Conservation (phyloP, 2,797 vertebrate genomes). For the Heliangelus exortis region DNA sequence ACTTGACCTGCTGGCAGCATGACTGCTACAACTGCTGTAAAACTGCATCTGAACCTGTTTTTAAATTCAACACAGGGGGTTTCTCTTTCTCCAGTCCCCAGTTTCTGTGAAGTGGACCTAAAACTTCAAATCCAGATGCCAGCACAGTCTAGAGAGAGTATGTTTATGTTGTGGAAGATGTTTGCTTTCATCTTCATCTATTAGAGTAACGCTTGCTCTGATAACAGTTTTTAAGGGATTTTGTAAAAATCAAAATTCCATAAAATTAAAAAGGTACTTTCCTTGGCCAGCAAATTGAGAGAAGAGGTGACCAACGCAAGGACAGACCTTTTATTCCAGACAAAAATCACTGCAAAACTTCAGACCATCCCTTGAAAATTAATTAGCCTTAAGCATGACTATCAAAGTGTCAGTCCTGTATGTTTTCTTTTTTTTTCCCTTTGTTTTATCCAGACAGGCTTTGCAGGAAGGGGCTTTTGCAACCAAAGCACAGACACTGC, state of each 20-base stretch:
- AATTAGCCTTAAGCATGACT: background rate
- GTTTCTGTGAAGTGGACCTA: background rate
- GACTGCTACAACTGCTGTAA: background rate
- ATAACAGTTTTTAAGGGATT: background rate
- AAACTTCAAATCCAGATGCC: background rate
- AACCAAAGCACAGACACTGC: background rate
- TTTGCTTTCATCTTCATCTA: background rate
- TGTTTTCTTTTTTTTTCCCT: too few species aligned
- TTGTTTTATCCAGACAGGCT: background rate
- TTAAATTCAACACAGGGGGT: background rate
- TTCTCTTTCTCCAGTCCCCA: background rate
- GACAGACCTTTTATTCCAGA: background rate
- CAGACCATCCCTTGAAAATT: background rate
- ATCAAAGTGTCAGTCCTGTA: background rate
- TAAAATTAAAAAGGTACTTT: background rate
- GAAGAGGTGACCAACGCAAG: background rate
- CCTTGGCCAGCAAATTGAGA: background rate
- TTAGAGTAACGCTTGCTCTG: background rate
- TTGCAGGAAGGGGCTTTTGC: background rate
- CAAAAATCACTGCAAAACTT: background rate
- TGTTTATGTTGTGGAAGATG: accelerated
- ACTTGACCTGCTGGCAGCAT: background rate
- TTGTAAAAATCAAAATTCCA: background rate
- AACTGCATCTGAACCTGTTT: background rate
- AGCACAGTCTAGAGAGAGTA: accelerated